Evolutionary conservation across 2,113 vertebrate species (phyloP).

Genomic region (Fulmarus glacialis): DNA sequence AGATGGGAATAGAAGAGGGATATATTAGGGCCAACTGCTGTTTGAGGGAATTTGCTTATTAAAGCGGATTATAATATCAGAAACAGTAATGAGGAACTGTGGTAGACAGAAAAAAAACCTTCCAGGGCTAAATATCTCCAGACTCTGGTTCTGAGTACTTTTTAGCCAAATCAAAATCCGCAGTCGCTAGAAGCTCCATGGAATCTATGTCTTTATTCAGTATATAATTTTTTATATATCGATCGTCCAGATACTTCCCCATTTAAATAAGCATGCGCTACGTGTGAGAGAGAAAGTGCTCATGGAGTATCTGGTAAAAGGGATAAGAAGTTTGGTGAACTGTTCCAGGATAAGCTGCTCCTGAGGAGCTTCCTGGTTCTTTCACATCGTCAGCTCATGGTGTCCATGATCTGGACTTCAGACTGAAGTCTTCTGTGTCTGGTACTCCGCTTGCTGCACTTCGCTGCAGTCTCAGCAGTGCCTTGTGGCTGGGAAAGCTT

Average conservation of each 20-base stretch:
- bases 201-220: background rate
- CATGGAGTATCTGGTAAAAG: background rate
- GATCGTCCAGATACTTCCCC: background rate
- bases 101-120: background rate
- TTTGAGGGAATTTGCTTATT: slow-evolving; percentile 22
- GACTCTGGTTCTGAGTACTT: background rate
- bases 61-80: background rate
- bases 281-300: background rate
- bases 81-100: background rate
- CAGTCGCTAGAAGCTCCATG: background rate
- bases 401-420: background rate
- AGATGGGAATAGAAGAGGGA: background rate
- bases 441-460: background rate
- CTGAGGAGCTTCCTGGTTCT: background rate
- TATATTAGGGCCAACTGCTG: background rate
- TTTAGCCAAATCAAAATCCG: background rate
- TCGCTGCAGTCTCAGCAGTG: background rate
- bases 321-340: background rate
- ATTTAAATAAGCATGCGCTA: background rate
- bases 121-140: background rate
- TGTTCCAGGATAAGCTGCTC: background rate
- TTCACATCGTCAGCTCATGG: background rate
- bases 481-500: background rate
- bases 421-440: background rate
- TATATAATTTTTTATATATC: background rate